Evolutionary conservation across 2,888 invertebrate species (phyloP).

Genomic region (Xestia rhomboidea): DNA sequence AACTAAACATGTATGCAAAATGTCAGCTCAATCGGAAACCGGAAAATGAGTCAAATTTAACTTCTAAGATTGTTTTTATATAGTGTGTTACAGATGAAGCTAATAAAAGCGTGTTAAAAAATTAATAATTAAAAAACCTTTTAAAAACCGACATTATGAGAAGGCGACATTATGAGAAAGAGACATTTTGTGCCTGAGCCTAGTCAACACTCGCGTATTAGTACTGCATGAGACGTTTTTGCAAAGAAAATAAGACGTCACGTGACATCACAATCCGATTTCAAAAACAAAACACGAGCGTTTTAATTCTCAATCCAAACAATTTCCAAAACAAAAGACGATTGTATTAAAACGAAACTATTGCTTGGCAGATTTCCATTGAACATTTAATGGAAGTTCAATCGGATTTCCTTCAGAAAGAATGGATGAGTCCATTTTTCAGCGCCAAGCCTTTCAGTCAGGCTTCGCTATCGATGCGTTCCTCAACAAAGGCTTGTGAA

Average conservation of each 20-base stretch:
- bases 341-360: slow-evolving; percentile 7
- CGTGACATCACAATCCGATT: neutral
- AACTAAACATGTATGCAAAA: neutral
- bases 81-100: neutral
- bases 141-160: too few species aligned
- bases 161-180: too few species aligned
- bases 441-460: slow-evolving; percentile 33
- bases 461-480: slow-evolving; percentile 18
- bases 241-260: too few species aligned
- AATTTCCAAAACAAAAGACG: slow-evolving; percentile 5
- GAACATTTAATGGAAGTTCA: slow-evolving; percentile 30
- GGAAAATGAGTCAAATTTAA: neutral
- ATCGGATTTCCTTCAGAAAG: slow-evolving; percentile 35
- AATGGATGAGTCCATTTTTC: slow-evolving; percentile 45
- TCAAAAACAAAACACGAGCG: neutral
- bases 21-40: neutral
- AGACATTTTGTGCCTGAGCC: too few species aligned
- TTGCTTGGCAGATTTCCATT: slow-evolving; percentile 11
- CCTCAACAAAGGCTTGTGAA: slow-evolving; percentile 31
- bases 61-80: neutral
- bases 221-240: neutral
- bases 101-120: neutral
- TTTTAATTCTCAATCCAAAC: neutral
- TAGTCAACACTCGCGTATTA: neutral
- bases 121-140: too few species aligned